phyloP scores from a whole-genome alignment of 2,113 vertebrate species.

The Casuarius casuarius region DNA sequence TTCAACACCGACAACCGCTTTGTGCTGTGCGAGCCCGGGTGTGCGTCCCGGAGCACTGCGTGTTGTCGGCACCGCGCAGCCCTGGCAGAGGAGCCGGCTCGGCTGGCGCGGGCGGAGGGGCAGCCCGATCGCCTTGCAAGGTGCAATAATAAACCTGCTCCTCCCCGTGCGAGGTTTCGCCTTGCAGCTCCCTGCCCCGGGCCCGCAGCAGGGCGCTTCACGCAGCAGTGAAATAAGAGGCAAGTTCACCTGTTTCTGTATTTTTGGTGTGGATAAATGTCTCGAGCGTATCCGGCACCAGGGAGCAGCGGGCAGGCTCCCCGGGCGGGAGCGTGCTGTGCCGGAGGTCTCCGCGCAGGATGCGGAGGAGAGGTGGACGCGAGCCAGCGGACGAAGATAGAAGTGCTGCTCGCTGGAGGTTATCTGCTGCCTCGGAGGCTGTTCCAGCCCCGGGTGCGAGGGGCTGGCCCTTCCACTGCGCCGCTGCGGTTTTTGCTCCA shows the following conservation, averaged over 20 bases:
- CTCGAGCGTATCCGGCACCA: background rate
- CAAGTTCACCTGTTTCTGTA: background rate
- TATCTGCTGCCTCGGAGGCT: background rate
- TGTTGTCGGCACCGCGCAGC: background rate
- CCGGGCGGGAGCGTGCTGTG: fast-evolving
- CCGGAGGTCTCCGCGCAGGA: background rate
- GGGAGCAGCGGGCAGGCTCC: background rate
- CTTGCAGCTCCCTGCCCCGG: background rate
- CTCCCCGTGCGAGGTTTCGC: fast-evolving
- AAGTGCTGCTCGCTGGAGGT: background rate
- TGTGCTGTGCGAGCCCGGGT: background rate
- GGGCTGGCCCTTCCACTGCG: background rate
- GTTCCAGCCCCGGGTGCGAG: background rate
- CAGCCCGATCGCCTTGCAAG: background rate
- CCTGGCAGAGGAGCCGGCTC: background rate
- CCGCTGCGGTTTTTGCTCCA: fast-evolving
- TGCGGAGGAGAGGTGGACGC: background rate
- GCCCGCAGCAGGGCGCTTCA: background rate
- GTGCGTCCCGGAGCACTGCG: background rate
- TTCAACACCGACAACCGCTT: too few relatives aligned
- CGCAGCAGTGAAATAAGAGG: fast-evolving
- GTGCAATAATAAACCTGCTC: background rate
- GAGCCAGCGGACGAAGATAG: background rate
- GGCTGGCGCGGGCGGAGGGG: too few relatives aligned
- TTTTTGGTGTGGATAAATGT: background rate